phyloP scores from a whole-genome alignment of 1,140 invertebrate genomes.

The Mylabris phalerata region DNA sequence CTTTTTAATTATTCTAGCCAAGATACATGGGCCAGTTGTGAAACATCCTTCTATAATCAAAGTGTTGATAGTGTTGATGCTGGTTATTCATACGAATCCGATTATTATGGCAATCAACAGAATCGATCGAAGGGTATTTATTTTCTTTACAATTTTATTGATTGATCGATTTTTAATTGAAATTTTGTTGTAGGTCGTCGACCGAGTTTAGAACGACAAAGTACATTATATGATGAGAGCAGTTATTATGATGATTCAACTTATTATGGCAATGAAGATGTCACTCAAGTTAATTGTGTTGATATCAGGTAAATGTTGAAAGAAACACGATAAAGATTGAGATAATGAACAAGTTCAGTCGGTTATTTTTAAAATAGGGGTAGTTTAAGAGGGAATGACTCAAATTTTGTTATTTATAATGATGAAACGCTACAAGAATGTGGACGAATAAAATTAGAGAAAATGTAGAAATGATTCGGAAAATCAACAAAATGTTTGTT shows the following conservation, averaged over 20 bases:
- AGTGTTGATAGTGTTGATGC: slow-evolving; percentile 38
- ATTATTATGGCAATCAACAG: slow-evolving; percentile 37
- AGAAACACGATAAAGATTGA: neutral
- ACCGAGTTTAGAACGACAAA: slow-evolving; percentile 73
- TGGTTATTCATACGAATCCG: slow-evolving; percentile 46
- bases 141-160: neutral
- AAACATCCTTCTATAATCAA: slow-evolving; percentile 30
- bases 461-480: too few relatives aligned
- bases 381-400: too few relatives aligned
- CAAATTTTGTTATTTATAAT: too few relatives aligned
- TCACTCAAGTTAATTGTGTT: slow-evolving; percentile 29
- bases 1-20: slow-evolving; percentile 25
- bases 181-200: slow-evolving; percentile 44
- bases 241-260: slow-evolving; percentile 30
- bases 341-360: neutral
- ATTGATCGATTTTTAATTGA: neutral
- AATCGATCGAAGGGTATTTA: slow-evolving; percentile 1
- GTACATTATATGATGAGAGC: slow-evolving; percentile 68
- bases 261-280: slow-evolving; percentile 25
- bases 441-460: too few relatives aligned
- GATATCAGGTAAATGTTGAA: slow-evolving; percentile 3
- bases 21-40: slow-evolving; percentile 39
- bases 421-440: too few relatives aligned
- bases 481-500: too few relatives aligned
- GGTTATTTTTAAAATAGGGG: neutral